phyloP scores from a whole-genome alignment of 2,888 invertebrate species.

The Drosophila hamatofila region DNA sequence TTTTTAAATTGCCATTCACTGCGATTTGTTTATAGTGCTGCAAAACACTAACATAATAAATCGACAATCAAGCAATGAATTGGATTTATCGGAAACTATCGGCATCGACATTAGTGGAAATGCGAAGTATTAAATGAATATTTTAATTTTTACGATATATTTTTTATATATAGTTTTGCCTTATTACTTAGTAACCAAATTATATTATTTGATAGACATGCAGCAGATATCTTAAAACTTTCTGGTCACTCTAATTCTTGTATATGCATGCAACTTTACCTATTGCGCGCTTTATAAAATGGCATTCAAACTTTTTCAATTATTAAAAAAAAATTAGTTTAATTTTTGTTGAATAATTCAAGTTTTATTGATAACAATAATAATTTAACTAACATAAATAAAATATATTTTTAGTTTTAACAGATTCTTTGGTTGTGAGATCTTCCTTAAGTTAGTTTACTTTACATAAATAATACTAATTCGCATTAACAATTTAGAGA shows the following conservation, averaged over 20 bases:
- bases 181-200: no score
- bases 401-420: not conserved
- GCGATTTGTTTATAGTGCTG: constrained; percentile 3
- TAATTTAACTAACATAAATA: not conserved
- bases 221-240: no score
- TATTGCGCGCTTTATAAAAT: no score
- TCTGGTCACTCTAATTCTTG: no score
- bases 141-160: no score
- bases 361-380: not conserved
- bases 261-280: no score
- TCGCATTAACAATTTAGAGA: not conserved
- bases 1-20: constrained; percentile 38
- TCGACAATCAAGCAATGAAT: constrained; percentile 11
- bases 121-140: no score
- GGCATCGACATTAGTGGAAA: not conserved
- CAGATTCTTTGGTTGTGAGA: constrained; percentile 4
- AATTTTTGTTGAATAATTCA: not conserved
- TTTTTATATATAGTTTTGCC: no score
- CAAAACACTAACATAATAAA: not conserved
- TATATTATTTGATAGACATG: no score
- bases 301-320: not conserved
- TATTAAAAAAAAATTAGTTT: not conserved
- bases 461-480: not conserved
- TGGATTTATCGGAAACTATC: constrained; percentile 15
- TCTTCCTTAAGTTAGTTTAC: not conserved